A percentile compares a stretch with the other conserved stretches of the same genome.
Evolutionary conservation across 2,113 vertebrate genomes (phyloP).

Genomic region (Mola mola): DNA sequence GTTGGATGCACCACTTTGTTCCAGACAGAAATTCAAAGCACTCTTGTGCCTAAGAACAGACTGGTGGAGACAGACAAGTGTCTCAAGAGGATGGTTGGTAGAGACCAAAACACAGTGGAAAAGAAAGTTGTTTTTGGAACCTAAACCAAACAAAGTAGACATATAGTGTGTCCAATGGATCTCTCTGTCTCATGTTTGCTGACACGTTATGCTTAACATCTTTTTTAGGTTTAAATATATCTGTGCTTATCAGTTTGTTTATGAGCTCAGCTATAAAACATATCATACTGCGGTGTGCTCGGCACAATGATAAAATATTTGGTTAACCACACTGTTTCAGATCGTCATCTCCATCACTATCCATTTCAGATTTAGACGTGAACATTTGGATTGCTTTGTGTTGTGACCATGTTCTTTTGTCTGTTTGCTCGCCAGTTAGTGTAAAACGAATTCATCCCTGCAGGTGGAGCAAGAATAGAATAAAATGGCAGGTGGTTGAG

Average conservation of each 20-base stretch:
- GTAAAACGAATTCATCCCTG: constrained; percentile 5
- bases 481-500: neutral
- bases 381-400: constrained; percentile 25
- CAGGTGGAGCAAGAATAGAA: neutral
- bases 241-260: neutral
- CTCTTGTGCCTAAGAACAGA: too few species aligned
- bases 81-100: neutral
- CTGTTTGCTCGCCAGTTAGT: too few species aligned
- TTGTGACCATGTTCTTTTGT: constrained; percentile 11
- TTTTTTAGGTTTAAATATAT: neutral
- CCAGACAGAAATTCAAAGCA: neutral
- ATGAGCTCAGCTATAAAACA: neutral
- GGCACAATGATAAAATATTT: constrained; percentile 24
- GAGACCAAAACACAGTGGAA: constrained; percentile 1
- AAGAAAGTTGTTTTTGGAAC: neutral
- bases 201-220: neutral
- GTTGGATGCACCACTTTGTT: neutral
- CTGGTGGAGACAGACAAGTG: neutral
- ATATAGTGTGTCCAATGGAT: neutral
- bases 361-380: constrained; percentile 5
- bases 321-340: constrained; percentile 2
- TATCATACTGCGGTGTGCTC: neutral
- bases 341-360: constrained; percentile 13
- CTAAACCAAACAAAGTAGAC: too few species aligned
- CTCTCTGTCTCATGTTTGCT: neutral